Evolutionary conservation across 2,888 invertebrate species (phyloP).

Genomic region (Herminia tarsipennalis): DNA sequence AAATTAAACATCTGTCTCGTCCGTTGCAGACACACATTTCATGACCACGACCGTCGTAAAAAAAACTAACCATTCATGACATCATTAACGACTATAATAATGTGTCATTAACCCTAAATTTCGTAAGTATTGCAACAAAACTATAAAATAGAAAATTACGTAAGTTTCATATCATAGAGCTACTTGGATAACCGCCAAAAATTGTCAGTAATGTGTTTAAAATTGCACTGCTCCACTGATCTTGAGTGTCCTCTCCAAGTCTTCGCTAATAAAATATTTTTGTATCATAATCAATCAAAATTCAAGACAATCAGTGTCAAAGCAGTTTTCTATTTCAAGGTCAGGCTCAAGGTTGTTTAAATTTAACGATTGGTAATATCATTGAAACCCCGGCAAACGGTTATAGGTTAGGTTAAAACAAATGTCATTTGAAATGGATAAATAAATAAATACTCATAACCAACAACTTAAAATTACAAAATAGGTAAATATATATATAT

Average conservation of each 20-base stretch:
- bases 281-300: slow-evolving; percentile 13
- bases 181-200: slow-evolving; percentile 39
- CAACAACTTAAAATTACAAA: no score
- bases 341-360: slow-evolving; percentile 14
- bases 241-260: slow-evolving; percentile 31
- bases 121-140: slow-evolving; percentile 21
- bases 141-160: slow-evolving; percentile 29
- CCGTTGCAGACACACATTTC: slow-evolving; percentile 12
- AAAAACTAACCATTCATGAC: slow-evolving; percentile 44
- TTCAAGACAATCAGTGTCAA: neutral
- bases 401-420: no score
- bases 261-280: slow-evolving; percentile 2
- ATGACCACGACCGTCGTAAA: slow-evolving; percentile 28
- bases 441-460: no score
- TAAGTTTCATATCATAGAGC: slow-evolving; percentile 14
- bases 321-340: slow-evolving; percentile 7
- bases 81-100: slow-evolving; percentile 45
- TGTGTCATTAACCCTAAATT: slow-evolving; percentile 36
- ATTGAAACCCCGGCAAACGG: no score
- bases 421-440: no score
- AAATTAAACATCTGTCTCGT: no score
- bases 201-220: slow-evolving; percentile 11
- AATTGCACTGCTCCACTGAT: slow-evolving; percentile 26
- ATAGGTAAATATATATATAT: no score
- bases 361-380: slow-evolving; percentile 6